These are phyloP conservation scores for Sapayoa aenigma DNA, from an alignment of 2,113 vertebrate species.

Conservation along the genomic window DNA sequence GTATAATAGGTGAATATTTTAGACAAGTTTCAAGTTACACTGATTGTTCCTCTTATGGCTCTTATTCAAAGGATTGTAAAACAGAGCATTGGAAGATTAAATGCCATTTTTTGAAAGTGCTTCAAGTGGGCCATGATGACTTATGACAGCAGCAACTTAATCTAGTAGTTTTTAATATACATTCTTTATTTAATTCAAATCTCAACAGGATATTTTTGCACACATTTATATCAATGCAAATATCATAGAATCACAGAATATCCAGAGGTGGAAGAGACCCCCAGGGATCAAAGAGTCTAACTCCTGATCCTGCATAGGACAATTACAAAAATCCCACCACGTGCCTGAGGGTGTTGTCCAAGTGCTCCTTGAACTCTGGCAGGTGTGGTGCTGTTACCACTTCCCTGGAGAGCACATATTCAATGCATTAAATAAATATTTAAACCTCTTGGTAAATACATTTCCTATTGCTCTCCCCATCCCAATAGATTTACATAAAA, in stretches of 20 bases:
- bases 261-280: neutral
- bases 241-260: neutral
- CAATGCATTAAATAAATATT: neutral
- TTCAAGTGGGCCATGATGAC: neutral
- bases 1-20: neutral
- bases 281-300: neutral
- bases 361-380: neutral
- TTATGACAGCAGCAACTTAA: neutral
- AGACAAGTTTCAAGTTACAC: neutral
- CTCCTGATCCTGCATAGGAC: neutral
- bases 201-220: neutral
- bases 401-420: neutral
- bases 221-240: neutral
- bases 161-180: neutral
- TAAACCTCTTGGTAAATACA: neutral
- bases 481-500: accelerated
- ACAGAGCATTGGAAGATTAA: neutral
- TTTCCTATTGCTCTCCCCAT: neutral
- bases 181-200: neutral
- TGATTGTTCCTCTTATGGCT: neutral
- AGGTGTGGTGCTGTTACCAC: neutral
- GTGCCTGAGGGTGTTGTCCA: neutral
- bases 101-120: neutral
- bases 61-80: neutral
- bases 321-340: neutral